Evolutionary conservation across 2,888 invertebrate species (phyloP).

Genomic region (Drosophila trichaetosa): DNA sequence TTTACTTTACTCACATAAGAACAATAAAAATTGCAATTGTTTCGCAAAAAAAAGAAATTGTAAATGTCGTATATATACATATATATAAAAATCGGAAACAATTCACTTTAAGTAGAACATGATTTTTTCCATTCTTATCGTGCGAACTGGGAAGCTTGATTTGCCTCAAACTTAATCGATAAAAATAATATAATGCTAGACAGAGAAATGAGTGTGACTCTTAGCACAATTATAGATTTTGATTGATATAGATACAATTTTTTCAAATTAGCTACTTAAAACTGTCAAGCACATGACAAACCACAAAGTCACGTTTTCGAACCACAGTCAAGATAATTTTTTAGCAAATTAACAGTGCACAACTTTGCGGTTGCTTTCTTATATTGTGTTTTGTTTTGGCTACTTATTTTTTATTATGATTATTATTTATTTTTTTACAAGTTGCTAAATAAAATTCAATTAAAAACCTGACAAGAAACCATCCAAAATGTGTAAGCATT

Average conservation of each 20-base stretch:
- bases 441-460: conserved; percentile 57
- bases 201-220: not conserved
- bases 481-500: conserved; percentile 42
- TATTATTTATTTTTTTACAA: not conserved
- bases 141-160: conserved; percentile 5
- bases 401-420: not conserved
- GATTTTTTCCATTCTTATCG: conserved; percentile 3
- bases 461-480: conserved; percentile 55
- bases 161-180: conserved; percentile 10
- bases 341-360: conserved; percentile 38
- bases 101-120: conserved; percentile 30
- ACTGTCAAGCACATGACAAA: conserved; percentile 22
- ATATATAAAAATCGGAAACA: conserved; percentile 20
- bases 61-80: conserved; percentile 11
- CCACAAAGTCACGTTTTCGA: conserved; percentile 27
- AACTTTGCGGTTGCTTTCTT: conserved; percentile 42
- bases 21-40: conserved; percentile 19
- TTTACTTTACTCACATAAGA: conserved; percentile 48
- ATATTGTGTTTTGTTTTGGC: not conserved
- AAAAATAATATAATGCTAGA: not conserved
- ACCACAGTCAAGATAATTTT: conserved; percentile 47
- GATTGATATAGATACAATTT: not conserved
- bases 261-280: not conserved
- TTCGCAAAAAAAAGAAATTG: not conserved
- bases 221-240: not conserved